phyloP scores from a whole-genome alignment of 1,140 invertebrate species.

The Camponotus pennsylvanicus region DNA sequence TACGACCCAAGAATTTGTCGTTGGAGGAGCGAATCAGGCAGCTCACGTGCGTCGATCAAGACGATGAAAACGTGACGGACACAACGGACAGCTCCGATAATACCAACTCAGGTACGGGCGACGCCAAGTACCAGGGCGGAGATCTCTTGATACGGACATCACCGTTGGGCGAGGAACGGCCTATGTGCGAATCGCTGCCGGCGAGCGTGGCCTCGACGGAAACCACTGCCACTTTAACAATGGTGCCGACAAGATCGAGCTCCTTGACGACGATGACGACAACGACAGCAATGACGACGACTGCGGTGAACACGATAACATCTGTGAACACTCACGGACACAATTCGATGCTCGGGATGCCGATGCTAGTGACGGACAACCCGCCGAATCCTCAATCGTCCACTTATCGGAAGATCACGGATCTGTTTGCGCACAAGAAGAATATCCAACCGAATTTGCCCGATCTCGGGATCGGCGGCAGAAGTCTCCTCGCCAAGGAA shows the following conservation, averaged over 20 bases:
- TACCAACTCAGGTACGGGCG: slow-evolving; percentile 16
- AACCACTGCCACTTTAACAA: slow-evolving; percentile 55
- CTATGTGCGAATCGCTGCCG: slow-evolving; percentile 42
- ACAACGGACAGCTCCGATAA: slow-evolving; percentile 62
- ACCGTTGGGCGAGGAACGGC: slow-evolving; percentile 80
- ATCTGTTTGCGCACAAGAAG: slow-evolving; percentile 88
- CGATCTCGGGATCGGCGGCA: slow-evolving; percentile 87
- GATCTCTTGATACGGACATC: slow-evolving; percentile 77
- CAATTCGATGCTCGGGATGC: slow-evolving; percentile 73
- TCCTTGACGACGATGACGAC: slow-evolving; percentile 72
- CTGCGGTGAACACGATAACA: not conserved
- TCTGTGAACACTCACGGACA: slow-evolving; percentile 85
- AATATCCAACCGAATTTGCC: slow-evolving; percentile 81
- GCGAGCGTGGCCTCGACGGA: slow-evolving; percentile 8
- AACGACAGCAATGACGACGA: not conserved
- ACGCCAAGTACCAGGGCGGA: not conserved
- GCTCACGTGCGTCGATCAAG: slow-evolving; percentile 93
- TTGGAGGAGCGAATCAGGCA: slow-evolving; percentile 93
- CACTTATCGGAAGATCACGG: slow-evolving; percentile 90
- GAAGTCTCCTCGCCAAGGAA: slow-evolving; percentile 74
- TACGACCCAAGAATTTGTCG: slow-evolving; percentile 86
- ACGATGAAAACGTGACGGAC: slow-evolving; percentile 84
- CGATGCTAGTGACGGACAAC: slow-evolving; percentile 61
- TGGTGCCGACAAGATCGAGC: slow-evolving; percentile 42
- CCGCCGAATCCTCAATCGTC: slow-evolving; percentile 81